Evolutionary conservation across 53 echinoderm and acorn worm species (phyloP).

Genomic region (Echinarachnius parma): DNA sequence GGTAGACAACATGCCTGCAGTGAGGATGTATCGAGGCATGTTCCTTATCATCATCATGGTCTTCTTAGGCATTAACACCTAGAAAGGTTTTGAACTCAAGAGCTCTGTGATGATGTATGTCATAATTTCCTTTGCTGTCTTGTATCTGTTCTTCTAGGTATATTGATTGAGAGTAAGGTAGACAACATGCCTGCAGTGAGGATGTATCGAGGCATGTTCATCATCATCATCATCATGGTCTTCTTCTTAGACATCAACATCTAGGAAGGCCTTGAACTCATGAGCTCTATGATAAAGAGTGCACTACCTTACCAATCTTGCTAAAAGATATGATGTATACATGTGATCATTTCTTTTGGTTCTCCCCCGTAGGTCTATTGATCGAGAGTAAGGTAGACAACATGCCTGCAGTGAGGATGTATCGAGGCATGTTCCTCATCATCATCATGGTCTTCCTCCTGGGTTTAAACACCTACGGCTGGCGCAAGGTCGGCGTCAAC

Average conservation of each 20-base stretch:
- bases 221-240: slow-evolving; percentile 84
- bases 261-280: too few species aligned
- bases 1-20: slow-evolving; percentile 65
- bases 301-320: too few species aligned
- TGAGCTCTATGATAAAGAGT: too few species aligned
- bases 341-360: too few species aligned
- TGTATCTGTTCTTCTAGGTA: slow-evolving; percentile 5
- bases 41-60: slow-evolving; percentile 92
- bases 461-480: slow-evolving; percentile 92
- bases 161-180: slow-evolving; percentile 31
- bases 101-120: too few species aligned
- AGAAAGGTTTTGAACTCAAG: too few species aligned
- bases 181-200: slow-evolving; percentile 71
- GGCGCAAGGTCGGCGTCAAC: slow-evolving; percentile 94
- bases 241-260: slow-evolving; percentile 89
- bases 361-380: slow-evolving; percentile 16
- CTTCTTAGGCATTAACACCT: slow-evolving; percentile 88
- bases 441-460: slow-evolving; percentile 89
- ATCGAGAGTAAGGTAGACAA: slow-evolving; percentile 37
- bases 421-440: slow-evolving; percentile 95
- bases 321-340: too few species aligned
- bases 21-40: slow-evolving; percentile 96
- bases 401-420: slow-evolving; percentile 89
- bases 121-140: too few species aligned
- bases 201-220: slow-evolving; percentile 99